These are phyloP conservation scores for Uria lomvia DNA, from an alignment of 2,113 vertebrate genomes.

Conservation along the genomic window DNA sequence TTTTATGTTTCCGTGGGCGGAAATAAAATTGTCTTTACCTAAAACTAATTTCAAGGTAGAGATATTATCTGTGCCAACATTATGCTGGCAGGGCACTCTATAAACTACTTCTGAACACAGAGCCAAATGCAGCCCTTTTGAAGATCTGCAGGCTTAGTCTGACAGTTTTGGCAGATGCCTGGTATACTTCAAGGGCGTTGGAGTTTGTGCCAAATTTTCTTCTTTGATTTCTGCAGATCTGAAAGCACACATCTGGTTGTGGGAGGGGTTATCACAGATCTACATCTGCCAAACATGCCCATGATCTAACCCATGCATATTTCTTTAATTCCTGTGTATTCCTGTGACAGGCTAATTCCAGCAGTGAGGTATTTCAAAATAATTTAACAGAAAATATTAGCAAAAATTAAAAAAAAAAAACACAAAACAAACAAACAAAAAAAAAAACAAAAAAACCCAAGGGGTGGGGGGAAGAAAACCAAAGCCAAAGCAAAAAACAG, in stretches of 20 bases:
- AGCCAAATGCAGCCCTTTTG: conserved; percentile 61
- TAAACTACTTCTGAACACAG: not conserved
- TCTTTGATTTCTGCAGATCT: conserved; percentile 65
- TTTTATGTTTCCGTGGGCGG: conserved; percentile 7
- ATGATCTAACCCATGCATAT: not conserved
- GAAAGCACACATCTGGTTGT: conserved; percentile 63
- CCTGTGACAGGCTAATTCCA: not conserved
- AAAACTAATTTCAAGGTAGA: conserved; percentile 57
- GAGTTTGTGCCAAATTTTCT: conserved; percentile 50
- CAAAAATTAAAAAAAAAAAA: not conserved
- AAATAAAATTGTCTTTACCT: conserved; percentile 48
- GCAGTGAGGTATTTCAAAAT: not conserved
- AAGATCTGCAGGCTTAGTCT: conserved; percentile 55
- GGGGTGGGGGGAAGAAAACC: not conserved
- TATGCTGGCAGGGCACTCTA: not conserved
- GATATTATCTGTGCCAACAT: not conserved
- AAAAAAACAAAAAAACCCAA: too few species aligned
- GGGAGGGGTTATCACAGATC: conserved; percentile 39
- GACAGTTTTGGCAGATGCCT: conserved; percentile 53
- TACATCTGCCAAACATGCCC: conserved; percentile 33
- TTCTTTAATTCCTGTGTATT: not conserved
- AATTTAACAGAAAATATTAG: not conserved
- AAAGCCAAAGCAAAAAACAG: too few species aligned
- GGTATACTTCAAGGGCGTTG: conserved; percentile 48
- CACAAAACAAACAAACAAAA: too few species aligned